Percentiles rank a stretch among this genome's conserved stretches.
phyloP scores from a whole-genome alignment of 2,888 invertebrate species.

The Acrobasis consociella region DNA sequence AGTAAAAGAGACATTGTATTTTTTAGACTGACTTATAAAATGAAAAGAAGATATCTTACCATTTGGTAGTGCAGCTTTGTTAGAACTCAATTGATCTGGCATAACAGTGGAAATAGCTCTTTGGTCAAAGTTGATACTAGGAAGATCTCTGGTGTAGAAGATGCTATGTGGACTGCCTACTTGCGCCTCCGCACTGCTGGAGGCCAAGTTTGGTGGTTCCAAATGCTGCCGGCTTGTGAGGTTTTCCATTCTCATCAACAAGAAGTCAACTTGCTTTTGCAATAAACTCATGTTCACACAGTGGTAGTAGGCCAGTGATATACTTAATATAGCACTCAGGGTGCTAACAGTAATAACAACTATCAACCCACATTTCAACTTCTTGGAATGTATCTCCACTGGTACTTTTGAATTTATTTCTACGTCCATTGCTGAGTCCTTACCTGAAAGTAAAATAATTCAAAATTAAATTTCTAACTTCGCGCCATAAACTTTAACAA shows the following conservation, averaged over 20 bases:
- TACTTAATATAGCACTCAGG: slow-evolving; percentile 15
- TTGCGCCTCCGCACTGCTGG: slow-evolving; percentile 15
- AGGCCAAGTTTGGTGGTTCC: neutral
- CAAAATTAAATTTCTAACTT: neutral
- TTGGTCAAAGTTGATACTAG: neutral
- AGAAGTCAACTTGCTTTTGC: slow-evolving; percentile 18
- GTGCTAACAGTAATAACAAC: slow-evolving; percentile 12
- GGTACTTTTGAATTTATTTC: slow-evolving; percentile 19
- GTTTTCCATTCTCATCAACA: slow-evolving; percentile 19
- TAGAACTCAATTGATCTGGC: neutral
- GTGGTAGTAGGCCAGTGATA: slow-evolving; percentile 15
- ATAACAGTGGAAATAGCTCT: neutral
- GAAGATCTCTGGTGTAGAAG: neutral
- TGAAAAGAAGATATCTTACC: neutral
- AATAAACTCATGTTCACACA: slow-evolving; percentile 18
- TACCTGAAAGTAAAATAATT: slow-evolving; percentile 16
- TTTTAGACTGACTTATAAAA: neutral
- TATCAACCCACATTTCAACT: slow-evolving; percentile 14
- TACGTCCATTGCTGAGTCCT: slow-evolving; percentile 14
- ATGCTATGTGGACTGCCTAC: slow-evolving; percentile 4
- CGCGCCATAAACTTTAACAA: slow-evolving; percentile 16
- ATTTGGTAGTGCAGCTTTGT: neutral
- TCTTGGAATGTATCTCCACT: slow-evolving; percentile 7
- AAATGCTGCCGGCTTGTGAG: neutral
- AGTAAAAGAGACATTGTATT: neutral